A percentile compares a stretch with the other conserved stretches of the same genome.
Conservation (phyloP, 1,140 invertebrate species). For the Drosophila subpulchrella region DNA sequence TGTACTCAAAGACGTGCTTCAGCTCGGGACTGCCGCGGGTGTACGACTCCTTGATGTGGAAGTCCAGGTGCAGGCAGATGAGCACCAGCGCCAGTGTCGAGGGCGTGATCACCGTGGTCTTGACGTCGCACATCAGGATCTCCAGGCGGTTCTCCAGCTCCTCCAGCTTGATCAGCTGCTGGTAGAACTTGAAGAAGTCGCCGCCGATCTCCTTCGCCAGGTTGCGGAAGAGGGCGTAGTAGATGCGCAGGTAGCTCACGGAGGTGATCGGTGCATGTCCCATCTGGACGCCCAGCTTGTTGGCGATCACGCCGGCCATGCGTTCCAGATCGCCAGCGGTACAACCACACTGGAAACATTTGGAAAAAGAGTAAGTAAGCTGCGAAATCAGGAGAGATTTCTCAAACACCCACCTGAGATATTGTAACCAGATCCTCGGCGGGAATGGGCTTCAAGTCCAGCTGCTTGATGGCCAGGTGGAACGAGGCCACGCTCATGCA, state of each 20-base stretch:
- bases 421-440: conserved; percentile 84
- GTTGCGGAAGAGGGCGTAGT: conserved; percentile 87
- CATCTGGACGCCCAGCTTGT: conserved; percentile 88
- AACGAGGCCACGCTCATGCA: conserved; percentile 84
- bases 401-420: conserved; percentile 68
- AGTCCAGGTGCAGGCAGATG: conserved; percentile 88
- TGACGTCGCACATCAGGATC: conserved; percentile 89
- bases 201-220: conserved; percentile 85
- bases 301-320: conserved; percentile 89
- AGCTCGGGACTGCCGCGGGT: conserved; percentile 80
- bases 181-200: conserved; percentile 85
- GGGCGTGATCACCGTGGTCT: conserved; percentile 88
- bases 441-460: conserved; percentile 80
- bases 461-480: conserved; percentile 84
- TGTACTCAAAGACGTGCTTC: conserved; percentile 82
- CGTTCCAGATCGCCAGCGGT: conserved; percentile 90
- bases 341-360: conserved; percentile 89
- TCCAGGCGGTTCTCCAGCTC: conserved; percentile 89
- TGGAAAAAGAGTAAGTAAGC: conserved; percentile 71
- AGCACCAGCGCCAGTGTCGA: conserved; percentile 90
- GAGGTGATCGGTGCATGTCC: conserved; percentile 87
- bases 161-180: conserved; percentile 81
- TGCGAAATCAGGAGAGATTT: not conserved
- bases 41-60: conserved; percentile 84
- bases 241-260: conserved; percentile 88